These are phyloP conservation scores for Coracias cyanogaster DNA, from an alignment of 2,797 vertebrate species.

Conservation along the genomic window DNA sequence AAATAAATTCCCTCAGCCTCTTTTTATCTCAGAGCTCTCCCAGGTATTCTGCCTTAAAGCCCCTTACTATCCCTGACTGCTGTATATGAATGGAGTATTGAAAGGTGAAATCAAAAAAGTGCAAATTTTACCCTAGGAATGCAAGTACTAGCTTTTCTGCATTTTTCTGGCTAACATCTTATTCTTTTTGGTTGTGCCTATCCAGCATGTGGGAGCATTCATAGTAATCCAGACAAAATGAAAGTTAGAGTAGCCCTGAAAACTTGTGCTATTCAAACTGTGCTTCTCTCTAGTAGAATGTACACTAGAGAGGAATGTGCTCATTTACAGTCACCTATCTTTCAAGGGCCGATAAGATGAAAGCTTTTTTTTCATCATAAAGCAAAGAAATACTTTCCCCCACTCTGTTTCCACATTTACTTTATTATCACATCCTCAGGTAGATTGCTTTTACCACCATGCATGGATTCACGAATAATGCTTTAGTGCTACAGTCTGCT, in stretches of 20 bases:
- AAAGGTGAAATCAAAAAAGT: conserved; percentile 11
- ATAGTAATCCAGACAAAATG: conserved; percentile 47
- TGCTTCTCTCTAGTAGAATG: conserved; percentile 22
- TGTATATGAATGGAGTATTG: background rate
- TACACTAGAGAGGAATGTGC: background rate
- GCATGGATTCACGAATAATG: conserved; percentile 34
- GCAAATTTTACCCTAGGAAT: background rate
- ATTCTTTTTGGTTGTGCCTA: conserved; percentile 28
- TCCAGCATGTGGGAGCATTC: background rate
- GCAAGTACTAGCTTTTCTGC: conserved; percentile 16
- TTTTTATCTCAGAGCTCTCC: conserved; percentile 1
- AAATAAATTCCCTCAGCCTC: conserved; percentile 34
- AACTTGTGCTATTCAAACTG: conserved; percentile 10
- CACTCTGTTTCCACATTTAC: conserved; percentile 16
- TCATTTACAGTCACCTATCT: conserved; percentile 14
- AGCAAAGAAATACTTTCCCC: conserved; percentile 52
- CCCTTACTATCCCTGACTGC: conserved; percentile 12
- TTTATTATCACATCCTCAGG: conserved; percentile 32
- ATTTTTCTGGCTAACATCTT: conserved; percentile 46
- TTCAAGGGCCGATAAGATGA: conserved; percentile 42
- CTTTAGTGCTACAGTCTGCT: background rate
- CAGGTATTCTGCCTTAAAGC: background rate
- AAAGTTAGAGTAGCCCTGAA: conserved; percentile 16
- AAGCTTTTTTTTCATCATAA: conserved; percentile 18
- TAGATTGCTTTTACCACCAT: conserved; percentile 57